Conservation (phyloP, 2,797 vertebrate genomes). For the Mycteria americana region DNA sequence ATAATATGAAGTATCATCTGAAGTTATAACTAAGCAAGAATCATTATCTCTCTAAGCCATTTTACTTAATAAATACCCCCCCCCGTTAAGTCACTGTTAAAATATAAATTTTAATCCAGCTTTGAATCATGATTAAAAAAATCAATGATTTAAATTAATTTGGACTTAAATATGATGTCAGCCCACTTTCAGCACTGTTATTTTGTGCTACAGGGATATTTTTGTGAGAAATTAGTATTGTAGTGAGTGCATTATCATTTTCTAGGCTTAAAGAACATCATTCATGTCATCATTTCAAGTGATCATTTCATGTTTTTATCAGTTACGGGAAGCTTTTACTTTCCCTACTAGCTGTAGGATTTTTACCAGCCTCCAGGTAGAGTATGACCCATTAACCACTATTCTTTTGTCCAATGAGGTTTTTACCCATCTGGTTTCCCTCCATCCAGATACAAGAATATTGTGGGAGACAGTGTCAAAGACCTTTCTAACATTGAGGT, state of each 20-base stretch:
- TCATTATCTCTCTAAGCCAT: background rate
- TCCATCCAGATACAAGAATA: background rate
- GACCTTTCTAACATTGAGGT: background rate
- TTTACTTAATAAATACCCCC: background rate
- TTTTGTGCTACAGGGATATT: background rate
- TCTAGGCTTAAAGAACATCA: background rate
- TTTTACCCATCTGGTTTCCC: background rate
- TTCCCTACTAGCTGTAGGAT: background rate
- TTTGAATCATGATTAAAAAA: background rate
- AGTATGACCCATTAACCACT: background rate
- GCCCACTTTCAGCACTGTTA: background rate
- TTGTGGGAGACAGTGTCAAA: background rate
- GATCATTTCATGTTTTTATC: background rate
- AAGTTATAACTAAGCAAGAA: background rate
- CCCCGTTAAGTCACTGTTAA: background rate
- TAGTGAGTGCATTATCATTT: fast-evolving
- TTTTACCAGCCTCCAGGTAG: background rate
- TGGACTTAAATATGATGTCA: background rate
- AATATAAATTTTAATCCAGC: background rate
- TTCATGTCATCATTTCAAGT: background rate
- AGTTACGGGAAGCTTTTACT: background rate
- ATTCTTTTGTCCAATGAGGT: background rate
- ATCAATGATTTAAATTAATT: background rate
- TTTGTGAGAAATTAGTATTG: background rate
- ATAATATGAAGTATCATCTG: background rate